phyloP scores from a whole-genome alignment of 2,113 vertebrate genomes.

The Clarias magur region DNA sequence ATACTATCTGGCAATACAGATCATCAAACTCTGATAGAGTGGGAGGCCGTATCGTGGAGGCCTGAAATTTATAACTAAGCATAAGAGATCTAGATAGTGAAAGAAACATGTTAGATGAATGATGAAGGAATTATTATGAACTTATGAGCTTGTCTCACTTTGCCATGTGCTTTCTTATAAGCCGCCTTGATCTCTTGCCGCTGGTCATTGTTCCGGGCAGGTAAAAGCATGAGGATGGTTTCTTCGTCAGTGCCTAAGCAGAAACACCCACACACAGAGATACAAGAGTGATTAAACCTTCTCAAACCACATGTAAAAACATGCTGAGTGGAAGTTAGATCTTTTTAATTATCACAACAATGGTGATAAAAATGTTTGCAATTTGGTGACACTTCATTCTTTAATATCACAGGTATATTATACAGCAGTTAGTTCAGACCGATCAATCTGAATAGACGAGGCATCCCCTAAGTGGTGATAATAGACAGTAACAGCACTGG shows the following conservation, averaged over 20 bases:
- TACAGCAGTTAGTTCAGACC: too few species aligned
- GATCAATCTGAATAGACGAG: too few species aligned
- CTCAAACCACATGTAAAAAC: neutral
- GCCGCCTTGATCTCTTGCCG: slow-evolving; percentile 84
- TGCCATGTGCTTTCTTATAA: slow-evolving; percentile 87
- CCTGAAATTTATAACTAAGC: neutral
- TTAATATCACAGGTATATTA: too few species aligned
- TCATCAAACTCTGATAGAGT: neutral
- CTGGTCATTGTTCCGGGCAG: slow-evolving; percentile 83
- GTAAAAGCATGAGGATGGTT: slow-evolving; percentile 81
- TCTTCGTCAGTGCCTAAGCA: slow-evolving; percentile 90
- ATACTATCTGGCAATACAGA: neutral
- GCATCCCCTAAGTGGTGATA: too few species aligned
- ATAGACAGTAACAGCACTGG: too few species aligned
- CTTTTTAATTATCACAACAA: neutral
- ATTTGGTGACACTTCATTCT: neutral
- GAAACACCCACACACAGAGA: slow-evolving; percentile 4
- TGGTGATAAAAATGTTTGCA: neutral
- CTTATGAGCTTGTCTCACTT: slow-evolving; percentile 72
- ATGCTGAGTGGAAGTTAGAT: neutral
- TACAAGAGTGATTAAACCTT: neutral
- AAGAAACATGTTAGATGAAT: neutral
- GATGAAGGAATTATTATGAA: neutral
- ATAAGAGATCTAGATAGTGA: neutral
- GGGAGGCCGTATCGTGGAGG: too few species aligned